Percentiles rank a stretch among this genome's conserved stretches.
phyloP scores from a whole-genome alignment of 2,888 invertebrate genomes.

The Apodemia mormo region DNA sequence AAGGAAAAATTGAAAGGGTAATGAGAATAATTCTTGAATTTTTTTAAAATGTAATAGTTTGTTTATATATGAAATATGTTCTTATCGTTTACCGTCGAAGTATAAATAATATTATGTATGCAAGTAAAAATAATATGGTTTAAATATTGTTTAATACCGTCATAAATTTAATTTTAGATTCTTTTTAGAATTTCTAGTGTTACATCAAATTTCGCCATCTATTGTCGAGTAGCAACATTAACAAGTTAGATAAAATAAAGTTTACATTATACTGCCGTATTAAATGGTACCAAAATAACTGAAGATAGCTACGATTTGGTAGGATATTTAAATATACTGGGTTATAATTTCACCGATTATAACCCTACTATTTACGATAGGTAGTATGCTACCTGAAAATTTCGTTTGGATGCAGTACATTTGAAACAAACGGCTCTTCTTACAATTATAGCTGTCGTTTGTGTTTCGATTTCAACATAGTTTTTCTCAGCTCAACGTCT shows the following conservation, averaged over 20 bases:
- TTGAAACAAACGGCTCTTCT: constrained; percentile 29
- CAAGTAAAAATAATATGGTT: neutral
- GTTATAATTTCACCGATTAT: constrained; percentile 44
- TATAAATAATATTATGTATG: neutral
- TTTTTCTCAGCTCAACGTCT: constrained; percentile 76
- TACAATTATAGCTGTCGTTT: constrained; percentile 35
- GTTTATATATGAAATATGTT: neutral
- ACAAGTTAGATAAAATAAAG: neutral
- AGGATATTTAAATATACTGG: constrained; percentile 42
- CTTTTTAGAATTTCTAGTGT: neutral
- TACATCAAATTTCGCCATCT: constrained; percentile 44
- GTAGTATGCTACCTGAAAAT: constrained; percentile 39
- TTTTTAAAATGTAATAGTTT: neutral
- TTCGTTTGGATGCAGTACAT: constrained; percentile 17
- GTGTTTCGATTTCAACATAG: constrained; percentile 63
- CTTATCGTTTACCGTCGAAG: too few species aligned
- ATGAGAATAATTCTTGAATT: neutral
- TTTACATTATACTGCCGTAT: constrained; percentile 24
- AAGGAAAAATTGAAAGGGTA: neutral
- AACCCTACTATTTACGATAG: constrained; percentile 28
- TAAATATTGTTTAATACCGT: neutral
- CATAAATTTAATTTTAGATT: neutral
- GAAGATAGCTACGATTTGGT: neutral
- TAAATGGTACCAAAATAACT: constrained; percentile 21
- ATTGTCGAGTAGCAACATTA: constrained; percentile 32